Conservation (phyloP, 2,888 invertebrate species). For the Diarsia mendica region DNA sequence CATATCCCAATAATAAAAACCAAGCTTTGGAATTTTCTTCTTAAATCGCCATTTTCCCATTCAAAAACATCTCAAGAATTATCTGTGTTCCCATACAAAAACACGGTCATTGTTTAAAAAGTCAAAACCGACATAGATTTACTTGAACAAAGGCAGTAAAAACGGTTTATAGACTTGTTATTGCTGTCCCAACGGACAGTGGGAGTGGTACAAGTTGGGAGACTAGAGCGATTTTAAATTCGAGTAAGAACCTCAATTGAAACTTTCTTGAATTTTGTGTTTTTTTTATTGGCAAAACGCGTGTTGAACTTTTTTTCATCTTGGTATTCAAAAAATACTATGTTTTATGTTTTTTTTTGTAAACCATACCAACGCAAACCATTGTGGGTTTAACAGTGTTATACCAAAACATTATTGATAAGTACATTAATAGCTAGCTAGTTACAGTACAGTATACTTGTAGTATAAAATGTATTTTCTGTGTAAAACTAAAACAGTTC, state of each 20-base stretch:
- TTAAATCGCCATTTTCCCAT: slow-evolving; percentile 74
- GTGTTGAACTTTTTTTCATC: no score
- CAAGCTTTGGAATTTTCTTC: slow-evolving; percentile 42
- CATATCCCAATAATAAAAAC: slow-evolving; percentile 36
- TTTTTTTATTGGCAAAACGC: no score
- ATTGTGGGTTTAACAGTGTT: no score
- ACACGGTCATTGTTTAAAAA: slow-evolving; percentile 90
- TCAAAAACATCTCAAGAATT: slow-evolving; percentile 81
- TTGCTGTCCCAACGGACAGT: slow-evolving; percentile 87
- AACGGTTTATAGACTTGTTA: slow-evolving; percentile 90
- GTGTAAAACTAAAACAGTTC: no score
- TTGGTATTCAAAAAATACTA: no score
- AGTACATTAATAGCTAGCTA: no score
- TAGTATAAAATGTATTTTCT: no score
- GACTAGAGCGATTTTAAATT: slow-evolving; percentile 1
- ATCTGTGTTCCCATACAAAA: slow-evolving; percentile 83
- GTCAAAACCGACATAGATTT: slow-evolving; percentile 90
- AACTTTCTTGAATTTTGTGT: background rate
- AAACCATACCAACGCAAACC: no score
- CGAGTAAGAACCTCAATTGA: background rate
- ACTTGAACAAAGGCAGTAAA: slow-evolving; percentile 90
- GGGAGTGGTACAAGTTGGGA: slow-evolving; percentile 68
- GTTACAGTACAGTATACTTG: no score
- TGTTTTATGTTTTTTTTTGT: no score
- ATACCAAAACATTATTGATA: no score